These are phyloP conservation scores for Strix occidentalis DNA, from an alignment of 2,797 vertebrate species.

Conservation along the genomic window DNA sequence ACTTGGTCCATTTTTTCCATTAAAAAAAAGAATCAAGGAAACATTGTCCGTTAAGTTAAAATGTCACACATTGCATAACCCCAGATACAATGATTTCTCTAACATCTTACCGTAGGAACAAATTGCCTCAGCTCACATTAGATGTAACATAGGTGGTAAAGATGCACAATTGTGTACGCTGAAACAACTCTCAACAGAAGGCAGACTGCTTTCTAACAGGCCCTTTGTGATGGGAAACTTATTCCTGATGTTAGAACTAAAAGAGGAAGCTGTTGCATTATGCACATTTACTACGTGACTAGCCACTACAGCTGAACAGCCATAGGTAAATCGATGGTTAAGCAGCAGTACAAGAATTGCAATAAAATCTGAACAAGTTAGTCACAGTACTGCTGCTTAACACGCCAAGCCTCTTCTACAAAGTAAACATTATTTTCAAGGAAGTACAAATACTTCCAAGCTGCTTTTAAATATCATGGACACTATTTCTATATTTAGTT, in stretches of 20 bases:
- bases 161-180: background rate
- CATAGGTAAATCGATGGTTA: background rate
- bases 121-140: background rate
- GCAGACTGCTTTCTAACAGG: background rate
- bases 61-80: background rate
- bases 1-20: background rate
- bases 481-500: background rate
- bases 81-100: background rate
- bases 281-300: background rate
- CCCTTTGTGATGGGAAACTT: background rate
- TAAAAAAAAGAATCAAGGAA: background rate
- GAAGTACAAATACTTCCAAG: slow-evolving; percentile 24
- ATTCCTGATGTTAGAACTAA: background rate
- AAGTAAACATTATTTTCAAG: background rate
- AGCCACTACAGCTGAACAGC: background rate
- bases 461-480: background rate
- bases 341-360: background rate
- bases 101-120: background rate
- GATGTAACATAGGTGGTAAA: background rate
- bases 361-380: background rate
- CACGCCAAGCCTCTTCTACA: background rate
- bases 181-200: background rate
- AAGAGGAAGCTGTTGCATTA: background rate
- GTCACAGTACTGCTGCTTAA: background rate
- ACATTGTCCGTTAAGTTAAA: background rate